These are phyloP conservation scores for Pholis gunnellus DNA, from an alignment of 2,113 vertebrate species.

Conservation along the genomic window DNA sequence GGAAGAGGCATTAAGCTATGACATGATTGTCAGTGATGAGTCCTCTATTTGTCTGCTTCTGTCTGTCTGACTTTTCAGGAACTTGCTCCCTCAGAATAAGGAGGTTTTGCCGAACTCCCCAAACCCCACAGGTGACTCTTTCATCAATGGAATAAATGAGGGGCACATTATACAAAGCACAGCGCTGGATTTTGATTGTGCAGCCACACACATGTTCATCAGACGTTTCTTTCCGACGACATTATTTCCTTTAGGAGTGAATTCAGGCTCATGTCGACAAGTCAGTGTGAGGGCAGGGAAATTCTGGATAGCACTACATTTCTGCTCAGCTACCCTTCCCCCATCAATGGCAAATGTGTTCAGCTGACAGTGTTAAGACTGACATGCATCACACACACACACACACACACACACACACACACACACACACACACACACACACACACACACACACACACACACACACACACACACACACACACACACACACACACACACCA, in stretches of 20 bases:
- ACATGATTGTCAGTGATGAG: conserved; percentile 78
- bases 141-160: conserved; percentile 74
- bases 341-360: conserved; percentile 51
- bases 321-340: conserved; percentile 33
- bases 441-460: conserved; percentile 55
- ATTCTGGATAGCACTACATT: conserved; percentile 61
- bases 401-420: conserved; percentile 55
- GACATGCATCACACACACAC: conserved; percentile 72
- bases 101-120: conserved; percentile 36
- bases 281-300: conserved; percentile 56
- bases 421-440: not conserved
- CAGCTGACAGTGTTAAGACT: conserved; percentile 74
- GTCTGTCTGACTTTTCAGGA: conserved; percentile 67
- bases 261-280: conserved; percentile 49
- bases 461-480: conserved; percentile 51
- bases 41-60: conserved; percentile 62
- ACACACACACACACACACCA: not conserved
- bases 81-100: conserved; percentile 56
- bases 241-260: conserved; percentile 65
- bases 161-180: conserved; percentile 79
- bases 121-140: conserved; percentile 66
- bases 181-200: conserved; percentile 61
- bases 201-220: conserved; percentile 62
- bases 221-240: conserved; percentile 64
- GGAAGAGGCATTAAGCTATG: conserved; percentile 65